Evolutionary conservation across 2,888 invertebrate genomes (phyloP), one percentile per base, ranked within the genome.

Genomic region (Slavum lentiscoides): DNA sequence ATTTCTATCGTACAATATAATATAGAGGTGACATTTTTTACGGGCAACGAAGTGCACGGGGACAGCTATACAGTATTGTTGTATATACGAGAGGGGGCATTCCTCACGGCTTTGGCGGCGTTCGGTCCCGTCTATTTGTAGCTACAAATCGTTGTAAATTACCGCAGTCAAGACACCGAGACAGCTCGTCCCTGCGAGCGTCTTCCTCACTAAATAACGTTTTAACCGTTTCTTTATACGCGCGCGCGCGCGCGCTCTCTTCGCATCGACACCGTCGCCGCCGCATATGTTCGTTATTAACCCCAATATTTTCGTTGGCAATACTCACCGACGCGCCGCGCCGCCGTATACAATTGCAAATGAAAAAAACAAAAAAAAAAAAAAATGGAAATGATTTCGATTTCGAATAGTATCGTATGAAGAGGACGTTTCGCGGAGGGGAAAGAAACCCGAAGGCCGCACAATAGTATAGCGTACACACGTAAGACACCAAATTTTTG

Each of bases 131-230:
- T 72, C 80, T 80, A 80, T 80, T 80, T 80, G 80, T 80, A 80
- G 80, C 72, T 72, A 80, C 80, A 80, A 80, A 80, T 80, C 80
- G 80, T 66, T 80, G 80, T 80, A 80, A 80, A 80, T 80, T 80
- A 80, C n/a, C n/a, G n/a, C 80, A 80, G 72, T 80, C 72, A 80
- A 49, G 80, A 80, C 72, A 23, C 70, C 55, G 80, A 72, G 43
- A 43, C 43, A 43, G 9, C 43, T 43, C 80, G 70, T 80, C 43
- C 9, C 30, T 4, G 2, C 1, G 30, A 1, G 30, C 43, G 9
- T 80, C 58, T 80, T 72, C 64, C 72, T 61, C 64, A 80, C 80
- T 80, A 80, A 80, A 80, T 72, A 80, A 80, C 64, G 61, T 64
- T 49, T 49, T 72, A 66, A 80, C 72, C 70, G 23, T 58, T 75